A percentile compares a stretch with the other conserved stretches of the same genome.
Conservation (phyloP, 2,797 vertebrate genomes). For the Microtus californicus region DNA sequence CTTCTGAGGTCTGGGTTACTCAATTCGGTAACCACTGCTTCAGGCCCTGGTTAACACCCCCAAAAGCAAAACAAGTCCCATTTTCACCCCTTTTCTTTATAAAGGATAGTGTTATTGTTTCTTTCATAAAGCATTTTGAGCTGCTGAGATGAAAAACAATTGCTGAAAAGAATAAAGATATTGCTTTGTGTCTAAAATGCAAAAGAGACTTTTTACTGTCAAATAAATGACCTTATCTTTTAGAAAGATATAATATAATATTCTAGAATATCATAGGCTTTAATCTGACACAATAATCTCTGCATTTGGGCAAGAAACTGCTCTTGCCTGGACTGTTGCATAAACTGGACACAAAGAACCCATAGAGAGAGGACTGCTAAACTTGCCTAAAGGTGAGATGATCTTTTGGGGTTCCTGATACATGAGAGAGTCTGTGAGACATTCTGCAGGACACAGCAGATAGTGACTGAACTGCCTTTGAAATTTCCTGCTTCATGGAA, state of each 20-base stretch:
- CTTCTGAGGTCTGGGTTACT: constrained; percentile 40
- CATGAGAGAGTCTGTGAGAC: too few species aligned
- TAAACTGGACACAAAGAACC: too few species aligned
- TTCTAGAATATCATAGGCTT: constrained; percentile 65
- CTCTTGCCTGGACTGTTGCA: too few species aligned
- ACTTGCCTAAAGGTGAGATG: too few species aligned
- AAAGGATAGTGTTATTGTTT: constrained; percentile 19
- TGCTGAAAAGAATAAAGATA: constrained; percentile 47
- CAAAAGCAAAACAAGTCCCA: constrained; percentile 26
- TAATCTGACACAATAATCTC: constrained; percentile 47
- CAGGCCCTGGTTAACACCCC: not conserved
- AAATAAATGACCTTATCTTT: constrained; percentile 61
- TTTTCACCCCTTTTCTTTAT: constrained; percentile 17
- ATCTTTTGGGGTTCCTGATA: too few species aligned
- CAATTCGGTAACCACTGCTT: not conserved
- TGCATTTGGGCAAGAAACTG: not conserved
- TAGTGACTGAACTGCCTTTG: too few species aligned
- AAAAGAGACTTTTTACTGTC: constrained; percentile 58
- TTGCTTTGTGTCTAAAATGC: constrained; percentile 66
- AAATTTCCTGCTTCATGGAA: too few species aligned
- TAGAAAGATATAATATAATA: constrained; percentile 14
- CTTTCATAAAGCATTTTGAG: constrained; percentile 57
- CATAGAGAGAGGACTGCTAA: too few species aligned
- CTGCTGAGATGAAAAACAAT: constrained; percentile 63
- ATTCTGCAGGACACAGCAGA: too few species aligned